These are phyloP conservation scores for Leucophenga varia DNA, from an alignment of 1,140 invertebrate species.

Conservation along the genomic window DNA sequence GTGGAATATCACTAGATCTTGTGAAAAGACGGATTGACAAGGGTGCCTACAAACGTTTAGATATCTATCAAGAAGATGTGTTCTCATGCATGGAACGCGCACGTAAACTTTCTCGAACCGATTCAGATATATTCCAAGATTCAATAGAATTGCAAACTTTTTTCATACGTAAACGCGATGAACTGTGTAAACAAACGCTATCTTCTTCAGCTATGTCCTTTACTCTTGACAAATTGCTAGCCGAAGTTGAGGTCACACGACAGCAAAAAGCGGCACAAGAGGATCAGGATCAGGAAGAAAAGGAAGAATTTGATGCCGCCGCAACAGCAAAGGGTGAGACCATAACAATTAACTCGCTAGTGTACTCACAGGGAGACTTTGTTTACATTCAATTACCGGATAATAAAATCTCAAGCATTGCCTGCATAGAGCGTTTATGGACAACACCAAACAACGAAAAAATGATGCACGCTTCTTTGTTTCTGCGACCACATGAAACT, in stretches of 20 bases:
- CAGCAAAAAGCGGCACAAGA: conserved; percentile 81
- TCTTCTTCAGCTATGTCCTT: conserved; percentile 85
- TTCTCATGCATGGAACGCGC: conserved; percentile 92
- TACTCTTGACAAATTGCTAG: conserved; percentile 71
- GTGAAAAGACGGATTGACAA: conserved; percentile 83
- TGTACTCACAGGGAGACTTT: conserved; percentile 51
- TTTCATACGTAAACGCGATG: conserved; percentile 80
- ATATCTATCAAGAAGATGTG: conserved; percentile 95
- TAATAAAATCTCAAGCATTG: conserved; percentile 71
- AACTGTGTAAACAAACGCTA: conserved; percentile 75
- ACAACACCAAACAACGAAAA: conserved; percentile 80
- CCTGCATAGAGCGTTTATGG: conserved; percentile 86
- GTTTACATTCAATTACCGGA: conserved; percentile 50
- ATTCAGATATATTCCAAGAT: conserved; percentile 94
- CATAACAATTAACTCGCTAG: conserved; percentile 54
- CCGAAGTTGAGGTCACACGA: conserved; percentile 73
- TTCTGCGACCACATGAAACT: conserved; percentile 82
- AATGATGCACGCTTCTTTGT: conserved; percentile 86
- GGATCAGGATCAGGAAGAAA: conserved; percentile 68
- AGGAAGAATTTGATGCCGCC: conserved; percentile 35
- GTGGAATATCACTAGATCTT: conserved; percentile 80
- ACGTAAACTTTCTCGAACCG: conserved; percentile 79
- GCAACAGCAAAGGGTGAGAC: conserved; percentile 41
- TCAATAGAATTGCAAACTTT: conserved; percentile 90
- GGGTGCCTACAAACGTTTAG: conserved; percentile 87